Base-by-base conservation (phyloP, 2,888 invertebrate genomes). In the Aelia acuminata region DNA sequence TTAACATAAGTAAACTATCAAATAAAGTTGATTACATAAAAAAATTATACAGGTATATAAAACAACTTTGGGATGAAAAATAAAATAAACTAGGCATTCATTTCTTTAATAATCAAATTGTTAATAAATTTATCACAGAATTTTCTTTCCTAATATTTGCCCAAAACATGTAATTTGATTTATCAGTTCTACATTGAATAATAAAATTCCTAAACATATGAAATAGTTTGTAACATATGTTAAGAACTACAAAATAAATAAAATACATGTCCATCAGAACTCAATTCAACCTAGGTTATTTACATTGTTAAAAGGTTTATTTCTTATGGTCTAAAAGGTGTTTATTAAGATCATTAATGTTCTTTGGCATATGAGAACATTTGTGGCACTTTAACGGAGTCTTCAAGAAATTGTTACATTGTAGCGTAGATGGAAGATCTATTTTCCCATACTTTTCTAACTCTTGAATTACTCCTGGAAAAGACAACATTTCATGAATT, bases 321-420 rank as follows among this genome's bases (percentile, higher is more conserved):
- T 15, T 18, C 13, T 26, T 31, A 15, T 63, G 15, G 15, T 15
- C 8, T 31, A 31, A 84, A 90, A 96, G 93, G 92, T 97, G 97
- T 90, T 93, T 93, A 92, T 96, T 97, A 57, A 97, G 93, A 87
- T 94, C 93, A 3, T 96, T 96, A 93, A 97, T 95, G 91, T 95
- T 95, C 92, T 95, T 95, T 11, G 95, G 94, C 87, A 92, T 92
- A 91, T 92, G 93, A 87, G 93, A 91, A 92, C 97, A 97, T 91
- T 95, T 95, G 92, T 97, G 96, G 91, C 97, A 97, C 91, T 93
- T 93, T 10, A 97, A 92, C 49, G 94, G 94, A 87, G 92, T 93
- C 63, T 94, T 93, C 91, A 96, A 93, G 26, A 95, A 92, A 31
- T 92, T 92, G 90, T 95, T 94, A 87, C 94, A 93, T 70, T 93